Evolutionary conservation across 2,888 invertebrate genomes (phyloP).

Genomic region (Drosophila algonquin): DNA sequence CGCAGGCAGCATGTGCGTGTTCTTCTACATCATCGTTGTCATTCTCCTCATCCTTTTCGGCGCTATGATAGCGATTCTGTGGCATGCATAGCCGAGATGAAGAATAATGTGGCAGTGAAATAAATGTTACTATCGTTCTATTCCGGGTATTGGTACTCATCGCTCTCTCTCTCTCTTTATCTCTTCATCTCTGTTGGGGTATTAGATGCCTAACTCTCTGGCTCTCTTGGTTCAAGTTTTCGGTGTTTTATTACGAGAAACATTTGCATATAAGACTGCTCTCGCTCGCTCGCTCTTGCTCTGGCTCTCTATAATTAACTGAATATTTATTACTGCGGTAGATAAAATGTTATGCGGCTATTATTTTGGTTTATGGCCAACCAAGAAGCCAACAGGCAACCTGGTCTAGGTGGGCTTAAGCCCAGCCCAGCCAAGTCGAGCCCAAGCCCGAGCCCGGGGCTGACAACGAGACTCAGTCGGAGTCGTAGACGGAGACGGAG

Average conservation of each 20-base stretch:
- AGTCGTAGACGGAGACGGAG: constrained; percentile 6
- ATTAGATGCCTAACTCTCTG: neutral
- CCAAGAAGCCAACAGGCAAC: constrained; percentile 53
- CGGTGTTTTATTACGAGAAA: constrained; percentile 45
- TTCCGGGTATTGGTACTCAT: neutral
- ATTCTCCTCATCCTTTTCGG: constrained; percentile 1
- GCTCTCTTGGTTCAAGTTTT: constrained; percentile 25
- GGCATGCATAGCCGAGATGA: neutral
- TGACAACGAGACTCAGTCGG: neutral
- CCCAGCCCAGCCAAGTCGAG: constrained; percentile 51
- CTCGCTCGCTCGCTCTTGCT: constrained; percentile 1
- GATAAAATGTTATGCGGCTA: constrained; percentile 79
- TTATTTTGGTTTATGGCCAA: constrained; percentile 77
- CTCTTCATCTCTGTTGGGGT: neutral
- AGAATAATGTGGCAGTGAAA: neutral
- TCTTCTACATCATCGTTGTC: constrained; percentile 45
- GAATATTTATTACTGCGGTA: constrained; percentile 78
- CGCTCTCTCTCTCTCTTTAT: neutral
- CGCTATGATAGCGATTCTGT: neutral
- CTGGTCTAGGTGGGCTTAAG: constrained; percentile 64
- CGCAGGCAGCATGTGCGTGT: constrained; percentile 47
- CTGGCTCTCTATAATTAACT: constrained; percentile 69
- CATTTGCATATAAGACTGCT: constrained; percentile 35
- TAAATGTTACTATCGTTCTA: neutral
- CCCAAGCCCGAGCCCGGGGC: neutral